Evolutionary conservation across 2,888 invertebrate species (phyloP).

Genomic region (Thera britannica): DNA sequence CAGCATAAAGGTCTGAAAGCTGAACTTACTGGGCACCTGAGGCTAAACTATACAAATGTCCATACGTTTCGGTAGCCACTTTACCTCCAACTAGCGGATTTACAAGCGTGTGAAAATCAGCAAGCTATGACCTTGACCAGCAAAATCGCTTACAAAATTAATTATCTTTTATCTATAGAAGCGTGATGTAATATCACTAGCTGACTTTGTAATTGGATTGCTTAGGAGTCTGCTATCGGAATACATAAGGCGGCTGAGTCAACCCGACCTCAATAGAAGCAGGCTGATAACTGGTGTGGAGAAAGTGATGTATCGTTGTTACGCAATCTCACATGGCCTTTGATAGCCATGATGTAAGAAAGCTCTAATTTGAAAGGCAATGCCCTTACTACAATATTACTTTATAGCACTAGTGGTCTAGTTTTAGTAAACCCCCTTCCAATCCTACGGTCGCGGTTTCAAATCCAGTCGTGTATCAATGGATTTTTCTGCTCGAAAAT

Average conservation of each 20-base stretch:
- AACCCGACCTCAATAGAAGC: constrained; percentile 66
- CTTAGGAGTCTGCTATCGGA: constrained; percentile 63
- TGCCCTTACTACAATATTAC: constrained; percentile 29
- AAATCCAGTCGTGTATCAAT: too few species aligned
- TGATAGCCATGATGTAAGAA: constrained; percentile 50
- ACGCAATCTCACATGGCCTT: constrained; percentile 59
- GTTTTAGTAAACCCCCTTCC: too few species aligned
- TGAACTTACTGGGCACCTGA: too few species aligned
- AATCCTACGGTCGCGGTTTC: too few species aligned
- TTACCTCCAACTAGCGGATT: too few species aligned
- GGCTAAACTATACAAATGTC: too few species aligned
- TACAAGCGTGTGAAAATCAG: too few species aligned
- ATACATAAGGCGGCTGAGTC: constrained; percentile 71
- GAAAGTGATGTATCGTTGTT: constrained; percentile 79
- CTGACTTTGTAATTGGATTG: constrained; percentile 66
- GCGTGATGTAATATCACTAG: constrained; percentile 39
- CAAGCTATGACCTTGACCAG: constrained; percentile 34
- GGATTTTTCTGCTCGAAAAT: too few species aligned
- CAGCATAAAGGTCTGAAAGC: too few species aligned
- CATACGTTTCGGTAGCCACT: too few species aligned
- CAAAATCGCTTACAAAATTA: constrained; percentile 8
- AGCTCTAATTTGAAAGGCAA: constrained; percentile 45
- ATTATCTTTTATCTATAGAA: constrained; percentile 23
- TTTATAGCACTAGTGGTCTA: background rate
- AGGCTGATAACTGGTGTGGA: constrained; percentile 66